These are phyloP conservation scores for Caenorhabditis sinica DNA, from an alignment of 2,888 invertebrate species.

Conservation along the genomic window DNA sequence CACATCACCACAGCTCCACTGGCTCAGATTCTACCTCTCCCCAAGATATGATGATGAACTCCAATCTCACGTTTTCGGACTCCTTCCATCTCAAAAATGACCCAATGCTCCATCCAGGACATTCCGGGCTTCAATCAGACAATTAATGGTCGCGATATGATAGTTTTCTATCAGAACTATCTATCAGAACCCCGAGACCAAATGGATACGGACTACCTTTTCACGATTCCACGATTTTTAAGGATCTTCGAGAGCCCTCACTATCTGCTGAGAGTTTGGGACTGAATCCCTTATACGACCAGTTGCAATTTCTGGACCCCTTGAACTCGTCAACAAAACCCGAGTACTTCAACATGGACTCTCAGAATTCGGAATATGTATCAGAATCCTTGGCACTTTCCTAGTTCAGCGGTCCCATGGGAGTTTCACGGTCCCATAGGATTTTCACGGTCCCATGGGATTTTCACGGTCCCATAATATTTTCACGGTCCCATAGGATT, in stretches of 20 bases:
- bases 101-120: slow-evolving; percentile 23
- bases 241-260: neutral
- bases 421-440: too few species aligned
- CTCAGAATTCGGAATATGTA: too few species aligned
- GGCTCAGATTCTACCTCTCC: slow-evolving; percentile 1
- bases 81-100: slow-evolving; percentile 39
- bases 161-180: slow-evolving; percentile 45
- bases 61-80: slow-evolving; percentile 28
- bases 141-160: slow-evolving; percentile 37
- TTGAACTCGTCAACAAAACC: neutral
- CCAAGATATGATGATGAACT: slow-evolving; percentile 26
- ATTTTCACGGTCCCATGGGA: too few species aligned
- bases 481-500: too few species aligned
- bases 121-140: neutral
- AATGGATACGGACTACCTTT: slow-evolving; percentile 39
- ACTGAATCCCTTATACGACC: neutral
- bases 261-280: neutral
- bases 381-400: too few species aligned
- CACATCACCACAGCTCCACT: slow-evolving; percentile 33
- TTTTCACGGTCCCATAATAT: too few species aligned
- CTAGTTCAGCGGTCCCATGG: too few species aligned
- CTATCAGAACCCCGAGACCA: slow-evolving; percentile 32
- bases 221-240: neutral
- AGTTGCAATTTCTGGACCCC: neutral
- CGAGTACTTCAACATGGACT: neutral